Conservation (phyloP, 2,888 invertebrate genomes). For the Drosophila rubida region DNA sequence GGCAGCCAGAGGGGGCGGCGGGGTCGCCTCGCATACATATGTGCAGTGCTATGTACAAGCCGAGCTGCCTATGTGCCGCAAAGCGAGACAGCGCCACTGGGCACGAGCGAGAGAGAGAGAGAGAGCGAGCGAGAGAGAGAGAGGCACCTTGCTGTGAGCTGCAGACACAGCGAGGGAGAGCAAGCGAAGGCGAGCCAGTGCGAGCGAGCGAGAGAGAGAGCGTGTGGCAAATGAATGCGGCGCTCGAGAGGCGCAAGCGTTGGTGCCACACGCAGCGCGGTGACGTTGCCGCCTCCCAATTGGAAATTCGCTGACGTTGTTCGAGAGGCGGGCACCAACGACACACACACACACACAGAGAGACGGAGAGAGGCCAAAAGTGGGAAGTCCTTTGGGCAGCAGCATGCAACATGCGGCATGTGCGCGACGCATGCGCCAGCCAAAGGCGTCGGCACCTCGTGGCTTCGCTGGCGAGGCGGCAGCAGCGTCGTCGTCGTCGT, state of each 20-base stretch:
- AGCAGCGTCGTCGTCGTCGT: not conserved
- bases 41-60: slow-evolving; percentile 12
- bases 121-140: slow-evolving; percentile 4
- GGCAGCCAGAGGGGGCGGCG: not conserved
- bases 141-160: not conserved
- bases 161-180: not conserved
- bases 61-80: slow-evolving; percentile 2
- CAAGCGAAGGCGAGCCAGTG: not conserved
- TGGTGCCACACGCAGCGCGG: slow-evolving; percentile 45
- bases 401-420: slow-evolving; percentile 7
- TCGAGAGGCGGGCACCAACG: slow-evolving; percentile 67
- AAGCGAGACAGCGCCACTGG: not conserved
- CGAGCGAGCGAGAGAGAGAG: not conserved
- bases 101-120: slow-evolving; percentile 4
- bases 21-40: slow-evolving; percentile 35
- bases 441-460: slow-evolving; percentile 6
- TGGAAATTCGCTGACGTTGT: slow-evolving; percentile 57
- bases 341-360: not conserved
- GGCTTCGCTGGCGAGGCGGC: slow-evolving; percentile 12
- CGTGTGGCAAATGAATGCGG: slow-evolving; percentile 42
- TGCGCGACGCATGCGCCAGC: slow-evolving; percentile 52
- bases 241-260: slow-evolving; percentile 72
- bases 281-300: slow-evolving; percentile 63
- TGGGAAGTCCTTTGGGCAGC: slow-evolving; percentile 73
- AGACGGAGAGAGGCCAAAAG: slow-evolving; percentile 31